Evolutionary conservation across 2,113 vertebrate species (phyloP), one percentile per base, ranked within the genome.

Genomic region (Mungos mungo): DNA sequence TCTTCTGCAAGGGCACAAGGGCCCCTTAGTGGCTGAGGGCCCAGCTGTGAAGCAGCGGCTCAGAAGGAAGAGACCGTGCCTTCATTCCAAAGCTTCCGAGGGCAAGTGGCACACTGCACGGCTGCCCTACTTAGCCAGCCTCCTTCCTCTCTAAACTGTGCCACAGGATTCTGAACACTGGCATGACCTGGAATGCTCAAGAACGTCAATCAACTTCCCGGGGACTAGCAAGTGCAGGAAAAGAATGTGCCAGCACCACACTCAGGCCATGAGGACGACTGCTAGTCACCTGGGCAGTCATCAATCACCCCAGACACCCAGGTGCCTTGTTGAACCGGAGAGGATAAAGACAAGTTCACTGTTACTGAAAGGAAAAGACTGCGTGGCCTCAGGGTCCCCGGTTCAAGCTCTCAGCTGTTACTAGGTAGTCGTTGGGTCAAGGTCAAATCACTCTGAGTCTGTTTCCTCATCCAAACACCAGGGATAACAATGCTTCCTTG

Each of bases 101-200:
- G 31, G 71, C 41, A 74, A 60, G n/a, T 65, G 88, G 76, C 84
- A 94, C 68, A 25, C 29, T 2, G 23, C 45, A 63, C 4, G 2
- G 83, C 72, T 66, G 91, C 21, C 95, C 91, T 84, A 92, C 90
- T 88, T 76, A 79, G 65, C 35, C 77, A 91, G 63, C 76, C 71
- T 88, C 69, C 63, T 87, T 92, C 80, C 38, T 29, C 52, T 45
- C 82, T 81, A 81, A 63, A 84, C 57, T 87, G 85, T 88, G 81
- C 76, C 71, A 31, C 13, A 1, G 63, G 47, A 16, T 41, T 80
- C 54, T 3, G 27, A 65, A 54, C 12, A 21, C 41, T 31, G 5
- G 2, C 23, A 16, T 65, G 80, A 83, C 88, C 96, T 69, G 35
- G 11, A 79, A 77, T 6, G 69, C 69, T 79, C 84, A 76, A 31